Evolutionary conservation across 2,113 vertebrate species (phyloP), one percentile per base, ranked within the genome.

Genomic region (Oryzias melastigma): DNA sequence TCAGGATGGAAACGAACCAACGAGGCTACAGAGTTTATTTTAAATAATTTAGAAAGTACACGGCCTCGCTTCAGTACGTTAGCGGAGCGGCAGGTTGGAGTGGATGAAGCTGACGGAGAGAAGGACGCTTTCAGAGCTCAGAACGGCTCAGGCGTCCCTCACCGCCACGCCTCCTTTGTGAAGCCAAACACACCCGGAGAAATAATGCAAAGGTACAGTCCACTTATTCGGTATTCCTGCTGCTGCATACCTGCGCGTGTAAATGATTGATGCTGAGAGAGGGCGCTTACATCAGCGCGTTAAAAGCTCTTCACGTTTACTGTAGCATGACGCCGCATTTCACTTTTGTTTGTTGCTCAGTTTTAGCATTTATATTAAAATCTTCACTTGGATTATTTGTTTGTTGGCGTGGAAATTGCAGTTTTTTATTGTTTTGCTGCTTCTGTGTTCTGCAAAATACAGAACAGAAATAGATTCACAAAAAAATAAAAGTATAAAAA

Each of bases 211-310:
- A 35, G 16, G 42, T 29, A 46, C 46, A 71, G 53, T 67, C 49
- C 51, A 73, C 19, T 42, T 69, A 59, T 53, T 57, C 35, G 57
- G 58, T 49, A 8, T 57, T 59, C 13, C 40, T 57, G 29, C 52
- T 20, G 55, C 75, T 41, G 71, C 15, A 4, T 20, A 54, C 63
- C 61, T 54, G 55, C 48, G 43, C 6, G 43, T 1, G 14, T 74
- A 74, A 76, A 76, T 76, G 40, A 78, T 82, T 78, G 7, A 70
- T 75, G 73, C 56, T 75, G 4, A 2, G 19, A 58, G 62, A 46
- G 22, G 58, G 8, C 5, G 43, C 45, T 27, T 67, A 16, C 54
- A 65, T 69, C 47, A 48, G 57, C 57, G 40, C 57, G 25, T 60
- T 67, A 57, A 48, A 74, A 73, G 25, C 40, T 0, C 7, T 42